Conservation (phyloP, 2,113 vertebrate species). For the Merops nubicus region DNA sequence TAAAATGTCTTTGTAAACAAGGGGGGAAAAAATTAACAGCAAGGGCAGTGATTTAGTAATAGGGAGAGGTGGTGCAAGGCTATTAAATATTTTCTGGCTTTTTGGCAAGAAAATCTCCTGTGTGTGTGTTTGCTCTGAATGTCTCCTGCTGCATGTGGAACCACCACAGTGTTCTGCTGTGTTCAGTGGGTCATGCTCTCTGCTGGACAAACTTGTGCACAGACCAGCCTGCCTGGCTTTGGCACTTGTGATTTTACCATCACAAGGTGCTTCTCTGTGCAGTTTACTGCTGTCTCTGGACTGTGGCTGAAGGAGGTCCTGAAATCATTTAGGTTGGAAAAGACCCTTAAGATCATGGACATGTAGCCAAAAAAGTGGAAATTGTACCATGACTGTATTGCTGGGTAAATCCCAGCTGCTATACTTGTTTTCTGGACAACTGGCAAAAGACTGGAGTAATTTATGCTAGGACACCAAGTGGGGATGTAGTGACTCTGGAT, state of each 20-base stretch:
- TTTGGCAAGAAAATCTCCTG: background rate
- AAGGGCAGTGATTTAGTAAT: conserved; percentile 49
- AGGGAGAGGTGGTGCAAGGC: background rate
- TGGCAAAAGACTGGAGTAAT: background rate
- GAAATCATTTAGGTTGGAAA: background rate
- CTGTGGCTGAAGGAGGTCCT: background rate
- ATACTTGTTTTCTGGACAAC: background rate
- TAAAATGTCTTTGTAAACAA: conserved; percentile 83
- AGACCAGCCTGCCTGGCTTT: background rate
- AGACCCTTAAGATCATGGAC: background rate
- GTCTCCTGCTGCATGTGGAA: background rate
- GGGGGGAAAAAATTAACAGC: conserved; percentile 42
- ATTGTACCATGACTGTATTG: background rate
- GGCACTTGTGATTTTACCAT: background rate
- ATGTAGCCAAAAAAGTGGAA: background rate
- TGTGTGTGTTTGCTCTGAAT: background rate
- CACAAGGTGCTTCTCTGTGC: background rate
- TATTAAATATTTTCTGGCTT: background rate
- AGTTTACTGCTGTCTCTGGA: background rate
- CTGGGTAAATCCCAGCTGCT: background rate
- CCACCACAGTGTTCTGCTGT: background rate
- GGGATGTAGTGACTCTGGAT: background rate
- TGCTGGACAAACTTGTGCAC: background rate
- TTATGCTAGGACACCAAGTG: background rate
- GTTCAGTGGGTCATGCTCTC: background rate